Evolutionary conservation across 2,113 vertebrate species (phyloP).

Genomic region (Podarcis cretensis): DNA sequence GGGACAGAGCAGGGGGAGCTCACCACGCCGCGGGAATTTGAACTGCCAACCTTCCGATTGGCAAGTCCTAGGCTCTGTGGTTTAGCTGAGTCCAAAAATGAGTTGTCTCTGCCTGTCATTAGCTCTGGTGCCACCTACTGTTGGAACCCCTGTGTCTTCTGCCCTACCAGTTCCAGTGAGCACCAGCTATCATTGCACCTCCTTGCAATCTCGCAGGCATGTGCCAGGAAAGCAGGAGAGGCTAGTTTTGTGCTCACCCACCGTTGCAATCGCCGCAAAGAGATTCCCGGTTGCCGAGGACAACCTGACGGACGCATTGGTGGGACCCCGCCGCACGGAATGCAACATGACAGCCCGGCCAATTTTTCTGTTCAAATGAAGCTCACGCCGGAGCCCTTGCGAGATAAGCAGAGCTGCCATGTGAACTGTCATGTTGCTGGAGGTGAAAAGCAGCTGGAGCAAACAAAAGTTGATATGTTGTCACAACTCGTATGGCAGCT

Average conservation of each 20-base stretch:
- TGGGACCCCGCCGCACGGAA: slow-evolving; percentile 1
- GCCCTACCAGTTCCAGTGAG: too few relatives aligned
- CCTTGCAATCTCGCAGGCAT: too few relatives aligned
- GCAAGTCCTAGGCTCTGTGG: too few relatives aligned
- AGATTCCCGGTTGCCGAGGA: background rate
- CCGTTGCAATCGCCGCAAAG: background rate
- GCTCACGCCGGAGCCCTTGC: slow-evolving; percentile 2
- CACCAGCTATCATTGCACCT: too few relatives aligned
- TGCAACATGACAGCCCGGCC: slow-evolving; percentile 9
- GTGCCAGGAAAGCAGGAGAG: background rate
- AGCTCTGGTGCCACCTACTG: too few relatives aligned
- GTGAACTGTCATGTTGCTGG: slow-evolving; percentile 33
- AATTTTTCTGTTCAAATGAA: slow-evolving; percentile 32
- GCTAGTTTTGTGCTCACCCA: background rate
- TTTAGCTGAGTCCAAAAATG: too few relatives aligned
- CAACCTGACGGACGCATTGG: background rate
- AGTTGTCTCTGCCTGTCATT: too few relatives aligned
- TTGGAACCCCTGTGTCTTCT: too few relatives aligned
- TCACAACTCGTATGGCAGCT: slow-evolving; percentile 25
- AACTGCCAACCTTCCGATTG: too few relatives aligned
- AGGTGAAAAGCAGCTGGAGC: slow-evolving; percentile 34
- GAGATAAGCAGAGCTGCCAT: slow-evolving; percentile 23
- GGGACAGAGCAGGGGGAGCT: too few relatives aligned
- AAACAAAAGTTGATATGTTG: slow-evolving; percentile 29
- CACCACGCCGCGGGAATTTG: too few relatives aligned